phyloP scores from a whole-genome alignment of 2,797 vertebrate genomes.

The Liasis olivaceus region DNA sequence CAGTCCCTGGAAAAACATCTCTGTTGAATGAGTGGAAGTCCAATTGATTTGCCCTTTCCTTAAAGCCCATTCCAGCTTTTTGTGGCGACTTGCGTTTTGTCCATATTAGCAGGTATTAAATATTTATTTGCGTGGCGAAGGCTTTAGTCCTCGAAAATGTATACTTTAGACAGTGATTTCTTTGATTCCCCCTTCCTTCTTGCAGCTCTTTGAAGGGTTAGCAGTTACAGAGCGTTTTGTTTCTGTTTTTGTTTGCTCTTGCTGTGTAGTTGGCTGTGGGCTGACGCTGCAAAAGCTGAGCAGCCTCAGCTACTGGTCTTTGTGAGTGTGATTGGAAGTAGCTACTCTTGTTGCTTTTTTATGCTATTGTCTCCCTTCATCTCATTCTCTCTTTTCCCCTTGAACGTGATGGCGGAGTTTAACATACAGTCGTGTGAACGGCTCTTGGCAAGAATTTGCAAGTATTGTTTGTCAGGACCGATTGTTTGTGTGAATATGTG shows the following conservation, averaged over 20 bases:
- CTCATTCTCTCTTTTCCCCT: not conserved
- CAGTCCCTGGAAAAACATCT: not conserved
- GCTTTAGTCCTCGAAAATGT: not conserved
- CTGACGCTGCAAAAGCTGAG: conserved; percentile 13
- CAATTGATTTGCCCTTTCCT: not conserved
- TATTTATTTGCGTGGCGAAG: not conserved
- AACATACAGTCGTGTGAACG: not conserved
- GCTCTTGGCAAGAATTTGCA: not conserved
- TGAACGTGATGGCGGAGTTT: not conserved
- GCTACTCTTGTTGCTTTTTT: not conserved
- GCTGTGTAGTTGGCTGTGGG: not conserved
- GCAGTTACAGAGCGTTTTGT: no score
- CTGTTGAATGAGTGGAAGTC: not conserved
- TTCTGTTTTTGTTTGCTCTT: not conserved
- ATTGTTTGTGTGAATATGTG: conserved; percentile 6
- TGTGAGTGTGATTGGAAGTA: not conserved
- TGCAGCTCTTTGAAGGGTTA: not conserved
- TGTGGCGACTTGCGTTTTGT: not conserved
- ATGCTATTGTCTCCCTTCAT: not conserved
- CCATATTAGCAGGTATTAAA: not conserved
- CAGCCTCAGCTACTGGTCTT: not conserved
- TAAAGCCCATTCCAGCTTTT: no score
- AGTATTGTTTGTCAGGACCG: not conserved
- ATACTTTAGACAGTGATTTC: not conserved
- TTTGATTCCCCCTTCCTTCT: not conserved